phyloP scores from a whole-genome alignment of 2,113 vertebrate genomes.

The Mustelus asterias region DNA sequence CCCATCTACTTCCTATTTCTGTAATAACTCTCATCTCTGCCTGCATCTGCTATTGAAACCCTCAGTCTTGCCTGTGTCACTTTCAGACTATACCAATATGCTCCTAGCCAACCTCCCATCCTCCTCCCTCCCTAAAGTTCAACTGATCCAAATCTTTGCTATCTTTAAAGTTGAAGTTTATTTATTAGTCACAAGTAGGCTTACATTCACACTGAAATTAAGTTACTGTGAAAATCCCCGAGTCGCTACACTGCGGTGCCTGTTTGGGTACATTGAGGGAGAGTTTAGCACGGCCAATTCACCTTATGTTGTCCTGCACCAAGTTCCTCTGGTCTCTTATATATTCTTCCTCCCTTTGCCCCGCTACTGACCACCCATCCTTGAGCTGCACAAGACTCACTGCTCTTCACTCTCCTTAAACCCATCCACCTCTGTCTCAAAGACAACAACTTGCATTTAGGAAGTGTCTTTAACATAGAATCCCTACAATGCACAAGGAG shows the following conservation, averaged over 20 bases:
- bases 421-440: not conserved
- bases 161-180: too few relatives aligned
- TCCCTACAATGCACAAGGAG: too few relatives aligned
- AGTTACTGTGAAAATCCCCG: too few relatives aligned
- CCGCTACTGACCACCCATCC: not conserved
- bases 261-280: too few relatives aligned
- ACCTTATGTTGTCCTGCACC: not conserved
- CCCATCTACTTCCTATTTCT: not conserved
- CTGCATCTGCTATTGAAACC: not conserved
- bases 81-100: not conserved
- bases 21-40: not conserved
- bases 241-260: too few relatives aligned
- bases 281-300: too few relatives aligned
- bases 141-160: not conserved
- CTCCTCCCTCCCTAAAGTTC: not conserved
- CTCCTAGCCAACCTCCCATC: not conserved
- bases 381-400: not conserved
- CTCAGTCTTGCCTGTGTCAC: not conserved
- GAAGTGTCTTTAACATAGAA: not conserved
- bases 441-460: not conserved
- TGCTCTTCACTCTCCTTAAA: not conserved
- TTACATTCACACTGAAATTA: too few relatives aligned
- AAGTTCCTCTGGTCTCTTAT: not conserved
- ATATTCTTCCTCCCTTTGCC: not conserved
- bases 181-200: too few relatives aligned